phyloP scores from a whole-genome alignment of 2,888 invertebrate genomes.

The Diabrotica balteata region DNA sequence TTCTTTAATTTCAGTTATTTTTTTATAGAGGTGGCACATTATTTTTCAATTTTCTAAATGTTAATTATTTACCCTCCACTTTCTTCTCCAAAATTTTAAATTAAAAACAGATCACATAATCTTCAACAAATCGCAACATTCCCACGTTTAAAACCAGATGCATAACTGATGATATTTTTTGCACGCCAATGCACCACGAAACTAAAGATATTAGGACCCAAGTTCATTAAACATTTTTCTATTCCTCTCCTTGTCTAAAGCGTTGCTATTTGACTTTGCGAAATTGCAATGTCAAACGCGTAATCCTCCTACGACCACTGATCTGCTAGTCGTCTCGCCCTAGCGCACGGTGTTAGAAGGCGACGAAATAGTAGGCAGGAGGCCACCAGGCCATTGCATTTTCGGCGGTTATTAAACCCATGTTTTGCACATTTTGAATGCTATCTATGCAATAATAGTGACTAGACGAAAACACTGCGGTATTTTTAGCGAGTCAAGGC shows the following conservation, averaged over 20 bases:
- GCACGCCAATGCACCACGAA: conserved; percentile 30
- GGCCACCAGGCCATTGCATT: conserved; percentile 48
- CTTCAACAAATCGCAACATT: too few species aligned
- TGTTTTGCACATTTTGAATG: conserved; percentile 55
- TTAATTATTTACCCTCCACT: too few species aligned
- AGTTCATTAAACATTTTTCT: conserved; percentile 46
- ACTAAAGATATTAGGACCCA: conserved; percentile 39
- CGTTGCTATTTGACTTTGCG: conserved; percentile 56
- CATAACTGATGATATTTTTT: conserved; percentile 7
- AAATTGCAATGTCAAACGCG: conserved; percentile 57
- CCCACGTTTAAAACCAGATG: background rate
- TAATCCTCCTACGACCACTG: conserved; percentile 28
- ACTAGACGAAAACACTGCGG: conserved; percentile 57
- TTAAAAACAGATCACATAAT: too few species aligned
- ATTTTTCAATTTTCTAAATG: too few species aligned
- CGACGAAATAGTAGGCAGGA: background rate
- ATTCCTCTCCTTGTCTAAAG: conserved; percentile 48
- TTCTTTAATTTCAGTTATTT: too few species aligned
- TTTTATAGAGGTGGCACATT: too few species aligned
- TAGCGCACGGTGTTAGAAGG: conserved; percentile 25
- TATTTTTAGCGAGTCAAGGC: conserved; percentile 52
- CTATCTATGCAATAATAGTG: conserved; percentile 60
- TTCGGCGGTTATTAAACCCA: conserved; percentile 58
- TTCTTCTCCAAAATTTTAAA: too few species aligned
- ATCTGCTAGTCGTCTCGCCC: conserved; percentile 23